Percentiles rank a stretch among this genome's conserved stretches.
Conservation (phyloP, 2,888 invertebrate species). For the Polietes domitor region DNA sequence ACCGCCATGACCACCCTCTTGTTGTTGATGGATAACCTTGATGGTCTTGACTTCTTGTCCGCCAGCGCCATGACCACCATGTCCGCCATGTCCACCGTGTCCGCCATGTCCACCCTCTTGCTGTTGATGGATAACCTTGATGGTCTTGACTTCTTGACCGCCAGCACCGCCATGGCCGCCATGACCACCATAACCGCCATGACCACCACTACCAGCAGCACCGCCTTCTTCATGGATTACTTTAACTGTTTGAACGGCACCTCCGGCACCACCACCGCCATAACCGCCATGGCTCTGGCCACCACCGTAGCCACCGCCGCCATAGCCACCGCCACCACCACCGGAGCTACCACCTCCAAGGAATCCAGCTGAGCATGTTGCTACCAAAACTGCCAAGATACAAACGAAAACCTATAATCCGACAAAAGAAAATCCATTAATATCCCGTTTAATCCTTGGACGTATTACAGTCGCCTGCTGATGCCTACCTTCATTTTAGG, state of each 20-base stretch:
- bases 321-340: conserved; percentile 42
- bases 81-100: conserved; percentile 52
- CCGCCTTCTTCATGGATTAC: conserved; percentile 57
- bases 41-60: conserved; percentile 57
- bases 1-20: conserved; percentile 37
- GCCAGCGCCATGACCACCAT: conserved; percentile 46
- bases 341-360: conserved; percentile 42
- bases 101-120: conserved; percentile 46
- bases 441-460: not conserved
- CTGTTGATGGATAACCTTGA: conserved; percentile 69
- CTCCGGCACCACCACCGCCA: not conserved
- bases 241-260: conserved; percentile 50
- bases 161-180: conserved; percentile 45
- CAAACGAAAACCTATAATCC: conserved; percentile 60
- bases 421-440: conserved; percentile 4
- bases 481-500: conserved; percentile 63
- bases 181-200: conserved; percentile 27
- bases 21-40: conserved; percentile 68
- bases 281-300: conserved; percentile 34
- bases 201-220: conserved; percentile 51
- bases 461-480: not conserved
- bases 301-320: conserved; percentile 44
- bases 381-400: conserved; percentile 60
- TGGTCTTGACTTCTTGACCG: conserved; percentile 70
- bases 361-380: conserved; percentile 65